phyloP scores from a whole-genome alignment of 2,113 vertebrate genomes.

The Gulo gulo region DNA sequence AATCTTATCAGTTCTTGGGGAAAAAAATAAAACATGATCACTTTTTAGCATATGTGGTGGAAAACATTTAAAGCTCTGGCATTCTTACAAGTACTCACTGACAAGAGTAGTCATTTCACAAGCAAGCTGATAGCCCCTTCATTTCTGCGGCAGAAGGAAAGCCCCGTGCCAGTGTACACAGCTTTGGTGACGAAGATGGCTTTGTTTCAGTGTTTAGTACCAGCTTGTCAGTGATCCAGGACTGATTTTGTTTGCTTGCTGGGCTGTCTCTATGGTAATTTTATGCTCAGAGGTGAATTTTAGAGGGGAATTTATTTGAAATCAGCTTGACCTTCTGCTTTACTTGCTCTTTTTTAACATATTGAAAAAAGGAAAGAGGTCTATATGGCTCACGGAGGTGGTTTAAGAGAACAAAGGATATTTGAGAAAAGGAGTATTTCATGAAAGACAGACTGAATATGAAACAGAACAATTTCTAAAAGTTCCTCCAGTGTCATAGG shows the following conservation, averaged over 20 bases:
- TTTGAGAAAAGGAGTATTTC: slow-evolving; percentile 13
- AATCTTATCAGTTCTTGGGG: slow-evolving; percentile 35
- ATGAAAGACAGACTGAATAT: not conserved
- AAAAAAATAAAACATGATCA: not conserved
- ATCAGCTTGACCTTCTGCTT: not conserved
- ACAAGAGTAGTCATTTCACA: not conserved
- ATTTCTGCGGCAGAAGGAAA: not conserved
- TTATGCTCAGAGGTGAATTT: slow-evolving; percentile 1
- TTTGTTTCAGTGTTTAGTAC: not conserved
- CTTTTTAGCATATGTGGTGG: slow-evolving; percentile 3
- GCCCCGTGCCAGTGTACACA: too few relatives aligned
- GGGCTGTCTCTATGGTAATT: not conserved
- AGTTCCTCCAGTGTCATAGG: not conserved
- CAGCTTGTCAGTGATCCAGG: not conserved
- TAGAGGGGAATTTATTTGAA: slow-evolving; percentile 18
- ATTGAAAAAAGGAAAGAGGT: not conserved
- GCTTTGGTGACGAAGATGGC: not conserved
- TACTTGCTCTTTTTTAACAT: not conserved
- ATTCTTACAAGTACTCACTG: slow-evolving; percentile 2
- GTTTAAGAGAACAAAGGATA: not conserved
- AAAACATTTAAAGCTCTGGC: slow-evolving; percentile 24
- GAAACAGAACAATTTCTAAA: not conserved
- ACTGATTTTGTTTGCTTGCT: not conserved
- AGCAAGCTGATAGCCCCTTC: not conserved
- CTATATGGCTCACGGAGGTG: not conserved